Percentiles rank a stretch among this genome's conserved stretches.
Evolutionary conservation across 1,140 invertebrate genomes (phyloP).

Genomic region (Diploscapter pachys): DNA sequence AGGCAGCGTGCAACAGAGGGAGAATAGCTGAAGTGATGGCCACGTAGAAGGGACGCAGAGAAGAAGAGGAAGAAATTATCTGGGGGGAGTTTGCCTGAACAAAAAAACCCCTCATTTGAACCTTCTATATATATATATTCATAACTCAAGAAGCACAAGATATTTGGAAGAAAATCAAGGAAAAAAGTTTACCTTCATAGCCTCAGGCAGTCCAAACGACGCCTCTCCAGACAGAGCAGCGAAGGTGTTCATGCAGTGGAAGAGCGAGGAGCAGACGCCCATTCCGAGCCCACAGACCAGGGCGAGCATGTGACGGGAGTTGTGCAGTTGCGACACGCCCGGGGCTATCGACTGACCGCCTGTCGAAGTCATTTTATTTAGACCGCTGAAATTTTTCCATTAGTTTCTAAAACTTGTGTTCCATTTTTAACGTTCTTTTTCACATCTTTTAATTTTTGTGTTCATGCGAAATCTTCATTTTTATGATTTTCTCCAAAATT

Average conservation of each 20-base stretch:
- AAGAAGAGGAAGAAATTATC: constrained; percentile 15
- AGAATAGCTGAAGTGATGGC: constrained; percentile 11
- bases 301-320: constrained; percentile 31
- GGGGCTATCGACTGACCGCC: neutral
- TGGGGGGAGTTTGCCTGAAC: constrained; percentile 3
- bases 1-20: constrained; percentile 23
- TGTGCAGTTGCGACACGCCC: constrained; percentile 22
- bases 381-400: constrained; percentile 4
- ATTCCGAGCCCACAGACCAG: constrained; percentile 28
- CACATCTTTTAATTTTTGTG: neutral
- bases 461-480: neutral
- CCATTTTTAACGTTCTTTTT: too few relatives aligned
- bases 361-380: constrained; percentile 17
- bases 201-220: constrained; percentile 17
- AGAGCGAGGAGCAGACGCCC: constrained; percentile 30
- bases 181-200: constrained; percentile 1
- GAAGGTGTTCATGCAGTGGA: constrained; percentile 33
- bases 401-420: too few relatives aligned
- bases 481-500: neutral
- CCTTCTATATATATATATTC: neutral
- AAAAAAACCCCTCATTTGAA: neutral
- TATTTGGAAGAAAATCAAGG: too few relatives aligned
- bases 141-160: too few relatives aligned
- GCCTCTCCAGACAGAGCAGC: constrained; percentile 22
- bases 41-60: constrained; percentile 4